Conservation (phyloP, 1,140 invertebrate genomes). For the Bombus sylvicola region DNA sequence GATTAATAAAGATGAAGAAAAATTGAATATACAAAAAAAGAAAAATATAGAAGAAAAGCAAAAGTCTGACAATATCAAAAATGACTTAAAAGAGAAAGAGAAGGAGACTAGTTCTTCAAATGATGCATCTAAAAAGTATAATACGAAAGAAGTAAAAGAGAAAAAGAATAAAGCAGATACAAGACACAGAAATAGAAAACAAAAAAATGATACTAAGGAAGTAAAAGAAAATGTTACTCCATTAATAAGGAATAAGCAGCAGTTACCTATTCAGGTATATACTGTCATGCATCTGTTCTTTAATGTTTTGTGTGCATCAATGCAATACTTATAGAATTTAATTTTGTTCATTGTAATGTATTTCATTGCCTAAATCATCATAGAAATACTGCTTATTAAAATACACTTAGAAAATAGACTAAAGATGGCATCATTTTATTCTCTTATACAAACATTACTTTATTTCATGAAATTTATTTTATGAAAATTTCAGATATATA, state of each 20-base stretch:
- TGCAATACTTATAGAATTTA: conserved; percentile 38
- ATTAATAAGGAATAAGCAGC: conserved; percentile 54
- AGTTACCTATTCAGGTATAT: conserved; percentile 69
- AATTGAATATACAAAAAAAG: conserved; percentile 46
- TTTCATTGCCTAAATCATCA: conserved; percentile 21
- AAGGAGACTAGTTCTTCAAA: conserved; percentile 35
- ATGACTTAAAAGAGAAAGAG: conserved; percentile 41
- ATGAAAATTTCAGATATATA: conserved; percentile 8
- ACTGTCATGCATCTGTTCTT: conserved; percentile 36
- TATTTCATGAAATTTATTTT: conserved; percentile 2
- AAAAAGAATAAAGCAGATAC: conserved; percentile 79
- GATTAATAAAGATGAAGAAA: conserved; percentile 42
- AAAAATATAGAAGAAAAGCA: conserved; percentile 44
- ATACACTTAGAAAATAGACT: neutral
- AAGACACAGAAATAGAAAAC: conserved; percentile 70
- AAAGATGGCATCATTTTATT: conserved; percentile 5
- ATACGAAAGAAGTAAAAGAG: conserved; percentile 75
- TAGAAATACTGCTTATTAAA: conserved; percentile 22
- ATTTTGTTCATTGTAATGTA: conserved; percentile 29
- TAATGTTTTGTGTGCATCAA: conserved; percentile 52
- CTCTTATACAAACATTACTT: neutral
- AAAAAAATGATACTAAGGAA: conserved; percentile 58
- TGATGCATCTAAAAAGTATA: conserved; percentile 61
- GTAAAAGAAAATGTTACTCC: conserved; percentile 61
- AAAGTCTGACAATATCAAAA: conserved; percentile 28